These are phyloP conservation scores for Ephydatia muelleri DNA, from an alignment of 37 sponge, comb jelly and placozoan genomes.

Conservation along the genomic window DNA sequence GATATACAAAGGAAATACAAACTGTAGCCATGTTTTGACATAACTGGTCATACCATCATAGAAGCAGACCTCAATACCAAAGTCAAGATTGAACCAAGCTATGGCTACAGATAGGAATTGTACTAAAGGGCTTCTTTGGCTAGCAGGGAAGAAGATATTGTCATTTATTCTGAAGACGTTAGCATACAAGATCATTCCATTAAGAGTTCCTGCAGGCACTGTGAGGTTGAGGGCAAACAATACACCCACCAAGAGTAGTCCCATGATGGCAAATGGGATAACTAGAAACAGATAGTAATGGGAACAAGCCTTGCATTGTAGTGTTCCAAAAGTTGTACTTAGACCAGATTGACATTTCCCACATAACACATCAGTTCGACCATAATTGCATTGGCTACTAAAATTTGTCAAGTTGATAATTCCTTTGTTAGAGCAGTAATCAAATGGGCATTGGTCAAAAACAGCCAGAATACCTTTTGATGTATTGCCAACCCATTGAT, in stretches of 20 bases:
- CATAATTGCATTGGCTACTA: slow-evolving; percentile 15
- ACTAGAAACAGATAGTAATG: slow-evolving; percentile 17
- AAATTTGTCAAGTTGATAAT: not conserved
- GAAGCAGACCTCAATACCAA: slow-evolving; percentile 18
- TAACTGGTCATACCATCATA: slow-evolving; percentile 35
- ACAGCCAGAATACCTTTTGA: not conserved
- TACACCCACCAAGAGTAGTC: slow-evolving; percentile 10
- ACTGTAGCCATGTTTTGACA: slow-evolving; percentile 31
- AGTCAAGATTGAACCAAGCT: slow-evolving; percentile 32
- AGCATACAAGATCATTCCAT: slow-evolving; percentile 39
- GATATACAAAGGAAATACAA: slow-evolving; percentile 33
- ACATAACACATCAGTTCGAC: slow-evolving; percentile 30
- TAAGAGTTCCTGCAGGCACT: slow-evolving; percentile 18
- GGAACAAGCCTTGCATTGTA: slow-evolving; percentile 13
- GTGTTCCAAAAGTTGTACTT: slow-evolving; percentile 2
- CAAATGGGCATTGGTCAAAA: slow-evolving; percentile 12
- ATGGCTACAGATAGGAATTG: slow-evolving; percentile 3
- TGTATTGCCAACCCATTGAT: not conserved
- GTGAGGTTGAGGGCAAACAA: slow-evolving; percentile 22
- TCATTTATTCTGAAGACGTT: slow-evolving; percentile 24
- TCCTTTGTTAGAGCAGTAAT: slow-evolving; percentile 1
- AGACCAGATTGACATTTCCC: slow-evolving; percentile 27
- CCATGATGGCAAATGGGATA: slow-evolving; percentile 6
- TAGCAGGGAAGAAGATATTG: not conserved
- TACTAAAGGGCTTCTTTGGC: not conserved